These are phyloP conservation scores for Maccullochella peelii DNA, from an alignment of 2,113 vertebrate genomes.

Conservation along the genomic window DNA sequence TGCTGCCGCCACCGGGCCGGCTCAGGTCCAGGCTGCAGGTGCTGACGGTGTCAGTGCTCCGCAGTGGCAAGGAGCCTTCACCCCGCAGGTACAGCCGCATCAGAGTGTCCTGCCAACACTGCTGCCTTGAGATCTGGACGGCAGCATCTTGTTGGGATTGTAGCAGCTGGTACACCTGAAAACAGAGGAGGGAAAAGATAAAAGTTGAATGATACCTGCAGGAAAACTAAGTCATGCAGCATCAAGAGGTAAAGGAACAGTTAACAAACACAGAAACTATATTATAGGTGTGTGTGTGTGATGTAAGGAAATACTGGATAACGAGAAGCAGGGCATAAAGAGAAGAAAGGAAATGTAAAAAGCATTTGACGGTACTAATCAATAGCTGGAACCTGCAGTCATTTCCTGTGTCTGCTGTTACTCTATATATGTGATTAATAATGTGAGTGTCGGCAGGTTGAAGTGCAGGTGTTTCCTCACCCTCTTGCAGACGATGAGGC, in stretches of 20 bases:
- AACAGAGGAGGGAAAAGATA: constrained; percentile 37
- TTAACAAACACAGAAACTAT: too few relatives aligned
- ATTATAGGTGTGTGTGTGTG: too few relatives aligned
- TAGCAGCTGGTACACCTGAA: constrained; percentile 91
- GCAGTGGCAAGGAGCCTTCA: constrained; percentile 54
- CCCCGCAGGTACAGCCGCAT: constrained; percentile 90
- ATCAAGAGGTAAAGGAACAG: neutral
- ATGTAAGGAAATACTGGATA: neutral
- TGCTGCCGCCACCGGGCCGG: constrained; percentile 40
- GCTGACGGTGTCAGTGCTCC: constrained; percentile 77
- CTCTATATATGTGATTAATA: neutral
- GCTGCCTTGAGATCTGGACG: constrained; percentile 90
- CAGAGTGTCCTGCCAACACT: constrained; percentile 97
- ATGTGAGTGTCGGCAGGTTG: neutral
- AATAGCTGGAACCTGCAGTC: neutral
- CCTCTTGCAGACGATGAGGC: constrained; percentile 94
- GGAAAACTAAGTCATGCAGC: neutral
- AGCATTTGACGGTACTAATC: neutral
- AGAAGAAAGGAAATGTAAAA: neutral
- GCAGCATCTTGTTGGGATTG: constrained; percentile 92
- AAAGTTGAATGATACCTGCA: constrained; percentile 3
- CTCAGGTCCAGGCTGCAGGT: constrained; percentile 80
- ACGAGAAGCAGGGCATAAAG: neutral
- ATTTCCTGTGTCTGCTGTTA: constrained; percentile 20
- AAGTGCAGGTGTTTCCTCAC: constrained; percentile 80